Evolutionary conservation across 2,888 invertebrate species (phyloP).

Genomic region (Melinopterus prodromus): DNA sequence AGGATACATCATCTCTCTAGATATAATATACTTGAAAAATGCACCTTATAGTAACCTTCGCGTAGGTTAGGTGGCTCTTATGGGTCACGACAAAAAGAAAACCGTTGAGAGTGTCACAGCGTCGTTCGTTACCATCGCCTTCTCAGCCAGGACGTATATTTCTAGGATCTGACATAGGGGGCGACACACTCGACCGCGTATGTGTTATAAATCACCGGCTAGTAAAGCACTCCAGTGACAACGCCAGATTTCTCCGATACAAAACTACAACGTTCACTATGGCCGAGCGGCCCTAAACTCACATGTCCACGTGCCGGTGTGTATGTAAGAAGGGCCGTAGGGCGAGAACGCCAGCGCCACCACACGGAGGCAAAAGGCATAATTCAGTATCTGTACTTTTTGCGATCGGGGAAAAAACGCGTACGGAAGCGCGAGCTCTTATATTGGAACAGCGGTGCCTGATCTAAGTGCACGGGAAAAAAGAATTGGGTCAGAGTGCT

Average conservation of each 20-base stretch:
- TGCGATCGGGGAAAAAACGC: not conserved
- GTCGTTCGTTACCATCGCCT: not conserved
- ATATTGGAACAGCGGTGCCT: not conserved
- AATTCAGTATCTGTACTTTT: not conserved
- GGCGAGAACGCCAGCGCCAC: not conserved
- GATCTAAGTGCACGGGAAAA: not conserved
- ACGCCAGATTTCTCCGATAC: not conserved
- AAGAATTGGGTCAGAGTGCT: not conserved
- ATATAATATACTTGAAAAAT: not conserved
- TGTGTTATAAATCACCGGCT: not conserved
- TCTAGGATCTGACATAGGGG: not conserved
- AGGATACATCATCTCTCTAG: too few species aligned
- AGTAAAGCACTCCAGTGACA: conserved; percentile 4
- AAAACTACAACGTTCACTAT: not conserved
- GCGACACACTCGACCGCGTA: conserved; percentile 4
- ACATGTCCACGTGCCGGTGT: not conserved
- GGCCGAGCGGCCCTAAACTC: too few species aligned
- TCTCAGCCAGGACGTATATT: not conserved
- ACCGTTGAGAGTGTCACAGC: not conserved
- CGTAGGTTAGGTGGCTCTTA: not conserved
- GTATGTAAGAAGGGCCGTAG: not conserved
- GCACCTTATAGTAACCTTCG: not conserved
- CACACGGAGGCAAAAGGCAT: not conserved
- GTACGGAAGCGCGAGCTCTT: not conserved
- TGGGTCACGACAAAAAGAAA: not conserved